Evolutionary conservation across 2,888 invertebrate genomes (phyloP), one percentile per base, ranked within the genome.

Genomic region (Poecilobothrus nobilitatus): DNA sequence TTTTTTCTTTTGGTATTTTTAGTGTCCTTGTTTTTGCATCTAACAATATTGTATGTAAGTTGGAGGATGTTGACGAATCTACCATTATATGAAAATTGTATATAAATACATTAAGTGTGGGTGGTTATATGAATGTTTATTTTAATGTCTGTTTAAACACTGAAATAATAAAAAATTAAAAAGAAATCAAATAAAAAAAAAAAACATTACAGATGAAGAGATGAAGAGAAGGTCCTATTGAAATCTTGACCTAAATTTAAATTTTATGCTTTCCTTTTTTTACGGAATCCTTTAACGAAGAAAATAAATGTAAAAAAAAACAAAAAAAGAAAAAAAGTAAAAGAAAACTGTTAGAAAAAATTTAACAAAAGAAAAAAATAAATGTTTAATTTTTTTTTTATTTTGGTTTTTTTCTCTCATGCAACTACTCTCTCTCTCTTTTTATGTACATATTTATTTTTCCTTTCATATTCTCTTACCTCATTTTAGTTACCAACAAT

Each of bases 231-330:
- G 37, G 7, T 53, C 15, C 53, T 53, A 53, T 53, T 53, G 53
- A 53, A 53, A 53, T 53, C 53, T 53, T 53, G 53, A 53, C 53
- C 53, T 53, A 53, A 53, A 53, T 53, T 53, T 53, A 12, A 53
- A 53, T 53, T 8, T 53, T 9, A 12, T 53, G 53, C 18, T 53
- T 53, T 53, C 18, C 53, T 53, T 53, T 53, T n/a, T 12, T 12
- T 37, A 37, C 9, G 37, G 18, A 53, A 53, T 53, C 53, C 12
- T 53, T 53, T 53, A 12, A 12, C 18, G 37, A 5, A 6, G 53
- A 53, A 53, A 53, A 53, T 37, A 53, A 53, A 53, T 4, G 15
- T 15, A 41, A 41, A 9, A 41, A 8, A 18, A 15, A 53, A 18
- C 15, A 2, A 53, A 15, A 18, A 15, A 53, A 18, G 53, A 2